phyloP scores from a whole-genome alignment of 2,797 vertebrate species.

The Sciaenops ocellatus region DNA sequence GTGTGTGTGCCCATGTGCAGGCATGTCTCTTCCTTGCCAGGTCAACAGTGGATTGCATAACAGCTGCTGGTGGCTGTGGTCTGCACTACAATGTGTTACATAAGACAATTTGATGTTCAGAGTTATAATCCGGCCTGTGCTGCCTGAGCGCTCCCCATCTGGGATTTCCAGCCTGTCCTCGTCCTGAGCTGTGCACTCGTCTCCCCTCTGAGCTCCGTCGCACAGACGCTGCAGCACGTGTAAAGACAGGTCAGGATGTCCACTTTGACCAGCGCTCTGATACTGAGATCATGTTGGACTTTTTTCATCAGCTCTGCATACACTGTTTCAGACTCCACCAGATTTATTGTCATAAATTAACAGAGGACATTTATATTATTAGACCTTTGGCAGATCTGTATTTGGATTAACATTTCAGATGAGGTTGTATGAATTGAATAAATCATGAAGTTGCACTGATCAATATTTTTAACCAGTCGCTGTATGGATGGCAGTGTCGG shows the following conservation, averaged over 20 bases:
- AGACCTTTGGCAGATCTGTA: no score
- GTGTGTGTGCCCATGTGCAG: slow-evolving; percentile 38
- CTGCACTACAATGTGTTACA: slow-evolving; percentile 80
- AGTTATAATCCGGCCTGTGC: slow-evolving; percentile 81
- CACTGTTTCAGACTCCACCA: not conserved
- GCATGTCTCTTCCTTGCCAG: slow-evolving; percentile 55
- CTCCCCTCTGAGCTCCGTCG: slow-evolving; percentile 14
- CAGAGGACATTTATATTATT: not conserved
- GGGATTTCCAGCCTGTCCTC: slow-evolving; percentile 67
- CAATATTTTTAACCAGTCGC: not conserved
- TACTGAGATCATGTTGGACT: not conserved
- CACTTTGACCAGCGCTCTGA: not conserved
- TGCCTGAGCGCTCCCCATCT: slow-evolving; percentile 72
- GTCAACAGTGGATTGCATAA: slow-evolving; percentile 80
- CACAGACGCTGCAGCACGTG: slow-evolving; percentile 9
- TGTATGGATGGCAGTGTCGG: not conserved
- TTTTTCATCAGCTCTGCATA: not conserved
- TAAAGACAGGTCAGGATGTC: slow-evolving; percentile 29
- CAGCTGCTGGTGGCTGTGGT: slow-evolving; percentile 74
- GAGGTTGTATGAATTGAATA: no score
- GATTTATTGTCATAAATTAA: not conserved
- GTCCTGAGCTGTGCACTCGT: slow-evolving; percentile 36
- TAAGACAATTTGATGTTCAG: slow-evolving; percentile 85
- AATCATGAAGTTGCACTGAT: no score
- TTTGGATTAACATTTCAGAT: no score